Conservation (phyloP, 2,113 vertebrate genomes). For the Abramis brama region DNA sequence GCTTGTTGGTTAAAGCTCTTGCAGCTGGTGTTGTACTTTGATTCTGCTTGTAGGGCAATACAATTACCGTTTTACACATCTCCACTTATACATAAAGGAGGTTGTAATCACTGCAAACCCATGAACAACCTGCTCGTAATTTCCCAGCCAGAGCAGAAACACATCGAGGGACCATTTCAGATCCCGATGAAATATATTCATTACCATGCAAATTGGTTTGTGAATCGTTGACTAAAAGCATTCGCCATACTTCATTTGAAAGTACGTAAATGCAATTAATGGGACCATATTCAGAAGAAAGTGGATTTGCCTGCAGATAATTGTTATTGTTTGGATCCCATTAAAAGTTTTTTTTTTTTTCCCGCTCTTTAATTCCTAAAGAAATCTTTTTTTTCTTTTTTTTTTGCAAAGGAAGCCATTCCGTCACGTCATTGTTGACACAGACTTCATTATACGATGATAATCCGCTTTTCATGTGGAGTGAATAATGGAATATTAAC, state of each 20-base stretch:
- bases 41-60: constrained; percentile 11
- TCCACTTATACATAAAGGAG: constrained; percentile 62
- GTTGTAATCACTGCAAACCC: constrained; percentile 64
- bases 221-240: constrained; percentile 75
- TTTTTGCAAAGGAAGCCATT: constrained; percentile 53
- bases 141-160: constrained; percentile 63
- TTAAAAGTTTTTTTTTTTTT: constrained; percentile 68
- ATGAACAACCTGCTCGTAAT: constrained; percentile 61
- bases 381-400: constrained; percentile 51
- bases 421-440: constrained; percentile 59
- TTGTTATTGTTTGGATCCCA: constrained; percentile 77
- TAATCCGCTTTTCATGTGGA: constrained; percentile 68
- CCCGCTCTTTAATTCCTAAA: constrained; percentile 58
- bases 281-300: constrained; percentile 77
- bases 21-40: not conserved
- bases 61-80: constrained; percentile 54
- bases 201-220: constrained; percentile 83
- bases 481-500: constrained; percentile 62
- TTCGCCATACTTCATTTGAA: constrained; percentile 79
- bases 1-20: not conserved
- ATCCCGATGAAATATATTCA: constrained; percentile 78
- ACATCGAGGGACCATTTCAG: constrained; percentile 68
- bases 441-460: constrained; percentile 70
- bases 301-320: constrained; percentile 75
- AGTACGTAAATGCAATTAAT: constrained; percentile 83